Conservation (phyloP, 1,140 invertebrate species). For the Lepidotrigona ventralis region DNA sequence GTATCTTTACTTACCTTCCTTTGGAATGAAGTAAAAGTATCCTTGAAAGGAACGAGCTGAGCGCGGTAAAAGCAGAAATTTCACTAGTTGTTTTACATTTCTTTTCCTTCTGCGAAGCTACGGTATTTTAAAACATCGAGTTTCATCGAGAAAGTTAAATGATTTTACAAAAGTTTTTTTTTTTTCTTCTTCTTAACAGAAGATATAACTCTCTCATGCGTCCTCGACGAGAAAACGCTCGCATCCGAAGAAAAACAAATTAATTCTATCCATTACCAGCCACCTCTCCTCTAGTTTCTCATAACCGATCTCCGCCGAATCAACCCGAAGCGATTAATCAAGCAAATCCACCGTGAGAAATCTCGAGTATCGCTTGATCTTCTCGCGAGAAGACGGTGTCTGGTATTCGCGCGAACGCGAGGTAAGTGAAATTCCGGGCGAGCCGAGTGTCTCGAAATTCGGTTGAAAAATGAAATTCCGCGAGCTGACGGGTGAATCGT, state of each 20-base stretch:
- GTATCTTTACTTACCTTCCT: no score
- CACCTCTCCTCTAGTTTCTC: background rate
- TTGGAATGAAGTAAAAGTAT: no score
- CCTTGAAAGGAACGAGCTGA: no score
- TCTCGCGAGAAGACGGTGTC: background rate
- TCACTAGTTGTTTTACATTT: no score
- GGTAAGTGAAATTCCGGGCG: conserved; percentile 44
- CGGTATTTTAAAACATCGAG: no score
- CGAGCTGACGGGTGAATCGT: background rate
- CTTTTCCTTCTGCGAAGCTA: no score
- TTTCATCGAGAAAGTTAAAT: no score
- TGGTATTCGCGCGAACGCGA: background rate
- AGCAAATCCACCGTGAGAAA: background rate
- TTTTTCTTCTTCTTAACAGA: background rate
- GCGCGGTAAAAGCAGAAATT: no score
- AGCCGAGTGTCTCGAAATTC: conserved; percentile 45
- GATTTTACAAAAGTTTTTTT: background rate
- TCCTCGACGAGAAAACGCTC: background rate
- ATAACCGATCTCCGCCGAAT: background rate
- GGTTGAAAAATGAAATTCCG: conserved; percentile 65
- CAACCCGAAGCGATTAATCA: background rate
- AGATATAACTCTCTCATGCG: background rate
- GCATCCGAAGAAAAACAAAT: background rate
- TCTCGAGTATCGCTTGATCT: background rate
- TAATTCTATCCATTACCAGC: background rate